Base-by-base conservation (phyloP, 2,888 invertebrate species). In the Myathropa florea region DNA sequence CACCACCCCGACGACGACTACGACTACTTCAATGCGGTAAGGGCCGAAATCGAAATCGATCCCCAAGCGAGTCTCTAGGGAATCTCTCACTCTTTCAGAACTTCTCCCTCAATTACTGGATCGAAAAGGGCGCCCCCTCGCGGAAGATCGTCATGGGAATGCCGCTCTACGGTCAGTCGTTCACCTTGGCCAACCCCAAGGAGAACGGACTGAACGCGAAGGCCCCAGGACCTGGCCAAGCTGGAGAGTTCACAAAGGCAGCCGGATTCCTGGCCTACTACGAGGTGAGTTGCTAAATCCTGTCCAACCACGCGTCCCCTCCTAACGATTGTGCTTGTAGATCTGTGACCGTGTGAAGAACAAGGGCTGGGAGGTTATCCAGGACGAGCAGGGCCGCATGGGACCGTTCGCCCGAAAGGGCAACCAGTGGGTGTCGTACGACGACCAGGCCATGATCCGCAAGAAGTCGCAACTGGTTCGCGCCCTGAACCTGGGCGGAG, bases 341-440 rank as follows among this genome's bases (percentile, higher is more conserved):
- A 97, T 98, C 89, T 98, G 98, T 91, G 96, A 97, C 88, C 95
- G 96, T 83, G 94, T 98, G 12, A 95, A 94, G 88, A 95, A 95
- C 88, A 95, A 95, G 77, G 96, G 96, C 1, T 97, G 97, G 96
- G 95, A 94, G 3, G 95, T 97, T 0, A 95, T 97, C 0, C 95
- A 97, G 90, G 97, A 97, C 91, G 94, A 95, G 0, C 92, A 95
- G 67, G 94, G 95, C 14, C 94, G 97, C 64, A 96, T 98, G 95
- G 98, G 98, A 4, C 98, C 98, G 0, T 97, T 96, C 89, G 97
- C 98, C 0, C 96, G 95, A 90, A 96, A 96, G 90, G 97, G 95
- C 61, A 96, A 96, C 90, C 98, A 98, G 91, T 98, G 98, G 98
- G 97, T 98, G 23, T 96, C 97, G 2, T 98, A 95, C 90, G 98